phyloP scores from a whole-genome alignment of 2,888 invertebrate species.

The Rhingia campestris region DNA sequence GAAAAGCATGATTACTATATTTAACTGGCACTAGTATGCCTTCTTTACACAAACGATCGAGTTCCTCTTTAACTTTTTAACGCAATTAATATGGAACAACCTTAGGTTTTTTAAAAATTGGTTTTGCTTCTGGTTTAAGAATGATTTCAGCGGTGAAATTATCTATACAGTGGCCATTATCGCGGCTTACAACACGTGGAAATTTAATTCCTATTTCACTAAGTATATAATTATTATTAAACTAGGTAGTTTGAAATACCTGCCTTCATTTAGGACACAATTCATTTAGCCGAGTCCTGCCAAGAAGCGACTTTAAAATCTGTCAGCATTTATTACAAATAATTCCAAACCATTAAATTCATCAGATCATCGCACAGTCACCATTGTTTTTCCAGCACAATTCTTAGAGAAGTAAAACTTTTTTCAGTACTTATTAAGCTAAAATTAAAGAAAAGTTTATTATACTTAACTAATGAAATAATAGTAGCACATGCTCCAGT shows the following conservation, averaged over 20 bases:
- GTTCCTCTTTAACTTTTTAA: neutral
- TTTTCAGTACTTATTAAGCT: no score
- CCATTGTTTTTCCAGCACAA: no score
- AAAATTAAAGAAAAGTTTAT: no score
- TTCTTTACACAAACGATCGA: neutral
- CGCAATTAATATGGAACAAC: neutral
- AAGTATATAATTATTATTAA: neutral
- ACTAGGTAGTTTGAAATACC: neutral
- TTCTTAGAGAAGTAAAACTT: neutral
- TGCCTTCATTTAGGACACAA: neutral
- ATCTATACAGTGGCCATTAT: neutral
- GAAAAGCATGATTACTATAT: neutral
- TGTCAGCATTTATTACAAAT: neutral
- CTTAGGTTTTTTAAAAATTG: neutral
- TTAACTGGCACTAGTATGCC: slow-evolving; percentile 1
- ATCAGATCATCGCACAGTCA: no score
- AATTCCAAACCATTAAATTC: no score
- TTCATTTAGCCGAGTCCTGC: neutral
- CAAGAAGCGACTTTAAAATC: neutral
- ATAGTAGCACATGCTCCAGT: no score
- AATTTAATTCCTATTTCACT: neutral
- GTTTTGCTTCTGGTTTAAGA: neutral
- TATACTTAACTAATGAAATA: no score
- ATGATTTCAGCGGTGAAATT: neutral
- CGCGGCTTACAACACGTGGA: neutral